These are phyloP conservation scores for Acleris laterana DNA, from an alignment of 2,888 invertebrate genomes.

Conservation along the genomic window DNA sequence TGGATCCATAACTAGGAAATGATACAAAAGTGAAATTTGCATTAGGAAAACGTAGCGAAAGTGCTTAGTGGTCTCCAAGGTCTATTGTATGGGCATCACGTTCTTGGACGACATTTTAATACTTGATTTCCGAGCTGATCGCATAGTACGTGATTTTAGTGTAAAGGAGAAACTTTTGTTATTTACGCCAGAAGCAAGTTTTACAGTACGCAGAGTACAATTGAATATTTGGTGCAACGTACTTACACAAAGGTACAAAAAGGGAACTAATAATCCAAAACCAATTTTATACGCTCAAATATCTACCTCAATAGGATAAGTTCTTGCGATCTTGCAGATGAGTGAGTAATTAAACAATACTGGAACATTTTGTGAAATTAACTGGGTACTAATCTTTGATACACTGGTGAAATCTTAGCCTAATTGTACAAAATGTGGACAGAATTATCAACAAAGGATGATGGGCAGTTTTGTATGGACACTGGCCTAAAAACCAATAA, in stretches of 20 bases:
- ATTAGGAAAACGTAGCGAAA: conserved; percentile 78
- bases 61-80: conserved; percentile 65
- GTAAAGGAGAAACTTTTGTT: conserved; percentile 47
- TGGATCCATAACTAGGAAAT: conserved; percentile 50
- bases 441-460: no score
- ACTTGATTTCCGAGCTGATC: conserved; percentile 56
- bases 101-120: conserved; percentile 63
- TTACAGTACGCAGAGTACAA: conserved; percentile 2
- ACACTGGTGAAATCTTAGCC: no score
- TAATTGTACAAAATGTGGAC: no score
- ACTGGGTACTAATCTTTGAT: no score
- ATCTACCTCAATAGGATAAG: no score
- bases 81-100: conserved; percentile 75
- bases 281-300: not conserved
- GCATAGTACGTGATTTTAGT: conserved; percentile 46
- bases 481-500: no score
- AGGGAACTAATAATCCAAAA: not conserved
- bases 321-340: no score
- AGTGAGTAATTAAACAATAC: no score
- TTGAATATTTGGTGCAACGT: no score
- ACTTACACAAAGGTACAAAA: not conserved
- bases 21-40: conserved; percentile 78
- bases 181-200: conserved; percentile 11
- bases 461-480: no score
- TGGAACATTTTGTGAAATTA: no score